Evolutionary conservation across 2,888 invertebrate genomes (phyloP), one percentile per base, ranked within the genome.

Genomic region (Palloptera scutellata): DNA sequence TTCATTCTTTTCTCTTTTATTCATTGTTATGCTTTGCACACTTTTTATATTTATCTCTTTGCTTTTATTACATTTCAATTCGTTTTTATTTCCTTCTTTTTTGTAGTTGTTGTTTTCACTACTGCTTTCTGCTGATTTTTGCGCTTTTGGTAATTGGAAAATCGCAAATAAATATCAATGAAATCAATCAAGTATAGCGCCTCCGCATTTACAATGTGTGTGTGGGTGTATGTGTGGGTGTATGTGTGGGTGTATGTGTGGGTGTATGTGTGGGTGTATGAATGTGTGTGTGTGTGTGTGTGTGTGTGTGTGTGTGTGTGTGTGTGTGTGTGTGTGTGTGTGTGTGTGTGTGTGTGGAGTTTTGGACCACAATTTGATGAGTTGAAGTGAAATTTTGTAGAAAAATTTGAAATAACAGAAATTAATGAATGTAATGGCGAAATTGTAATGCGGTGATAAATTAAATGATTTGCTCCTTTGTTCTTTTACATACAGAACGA

Each of bases 391-490:
- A 30, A 30, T 30, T 30, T 30, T 30, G 30, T 6, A 6, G 30
- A 30, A 30, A 30, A 4, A 30, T 30, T 30, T 6, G 30, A 2
- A 30, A 30, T 4, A 30, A 30, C 30, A 4, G 30, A 2, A 30
- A 6, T n/a, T n/a, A 30, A 30, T 30, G 30, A 30, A 30, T 64
- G 59, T 64, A 53, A 58, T 64, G 30, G 64, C 64, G 55, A 53
- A 64, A 64, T 58, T 68, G 66, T 71, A 65, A 63, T 70, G 73
- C 52, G 70, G 70, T 73, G 72, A 68, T 69, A 73, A 73, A 73
- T 72, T 73, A 71, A n/a, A n/a, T n/a, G n/a, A 73, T 72, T 73
- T 72, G 69, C 66, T 68, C 72, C 73, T 73, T 73, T 73, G 72
- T 73, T 73, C 63, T 71, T 30, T 30, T 6, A 30, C 30, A 30